Percentiles rank a stretch among this genome's conserved stretches.
These are phyloP conservation scores for Heterotis niloticus DNA, from an alignment of 2,113 vertebrate species.

Conservation along the genomic window DNA sequence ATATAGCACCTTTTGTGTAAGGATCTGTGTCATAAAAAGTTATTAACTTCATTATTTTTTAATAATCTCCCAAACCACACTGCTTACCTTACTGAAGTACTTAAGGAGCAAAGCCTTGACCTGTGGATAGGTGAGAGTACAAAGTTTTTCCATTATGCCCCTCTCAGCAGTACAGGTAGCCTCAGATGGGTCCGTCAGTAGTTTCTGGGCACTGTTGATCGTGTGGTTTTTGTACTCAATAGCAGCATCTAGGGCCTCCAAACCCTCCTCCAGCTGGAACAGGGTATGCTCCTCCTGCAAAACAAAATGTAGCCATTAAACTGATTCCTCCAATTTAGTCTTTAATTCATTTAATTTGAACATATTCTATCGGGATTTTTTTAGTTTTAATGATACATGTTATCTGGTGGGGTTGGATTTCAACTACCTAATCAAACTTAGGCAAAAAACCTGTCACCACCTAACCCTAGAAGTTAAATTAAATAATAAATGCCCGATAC, in stretches of 20 bases:
- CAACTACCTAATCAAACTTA: too few relatives aligned
- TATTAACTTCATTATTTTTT: not conserved
- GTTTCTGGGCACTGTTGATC: constrained; percentile 68
- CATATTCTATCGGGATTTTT: not conserved
- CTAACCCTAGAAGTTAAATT: not conserved
- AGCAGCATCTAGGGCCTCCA: constrained; percentile 80
- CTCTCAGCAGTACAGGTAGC: constrained; percentile 59
- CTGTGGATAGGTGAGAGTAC: constrained; percentile 65
- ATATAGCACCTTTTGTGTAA: too few relatives aligned
- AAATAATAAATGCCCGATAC: constrained; percentile 10
- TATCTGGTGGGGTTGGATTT: too few relatives aligned
- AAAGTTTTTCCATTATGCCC: constrained; percentile 70
- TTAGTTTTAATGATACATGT: too few relatives aligned
- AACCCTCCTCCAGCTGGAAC: constrained; percentile 80
- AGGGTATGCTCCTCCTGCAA: constrained; percentile 76
- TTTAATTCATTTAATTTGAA: not conserved
- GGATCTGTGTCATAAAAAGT: too few relatives aligned
- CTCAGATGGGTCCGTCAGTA: constrained; percentile 59
- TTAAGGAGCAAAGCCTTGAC: constrained; percentile 72
- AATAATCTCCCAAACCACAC: constrained; percentile 6
- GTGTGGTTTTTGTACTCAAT: constrained; percentile 77
- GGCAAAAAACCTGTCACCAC: too few relatives aligned
- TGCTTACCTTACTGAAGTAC: constrained; percentile 84
- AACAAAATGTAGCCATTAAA: constrained; percentile 18
- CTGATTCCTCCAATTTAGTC: constrained; percentile 12